A percentile compares a stretch with the other conserved stretches of the same genome.
Conservation (phyloP, 2,888 invertebrate genomes). For the Bursaphelenchus okinawaensis region DNA sequence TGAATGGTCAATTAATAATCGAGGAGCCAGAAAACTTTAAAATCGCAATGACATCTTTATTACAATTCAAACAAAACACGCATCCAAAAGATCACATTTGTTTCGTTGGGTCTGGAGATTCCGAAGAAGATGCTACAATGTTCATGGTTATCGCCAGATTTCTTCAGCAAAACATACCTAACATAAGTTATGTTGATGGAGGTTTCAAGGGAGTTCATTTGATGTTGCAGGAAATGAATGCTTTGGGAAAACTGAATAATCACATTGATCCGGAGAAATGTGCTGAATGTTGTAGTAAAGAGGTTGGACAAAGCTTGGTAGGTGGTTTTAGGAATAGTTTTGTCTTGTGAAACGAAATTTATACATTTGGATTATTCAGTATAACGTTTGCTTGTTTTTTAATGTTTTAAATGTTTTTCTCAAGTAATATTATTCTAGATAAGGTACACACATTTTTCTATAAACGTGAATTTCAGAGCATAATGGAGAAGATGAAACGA, state of each 20-base stretch:
- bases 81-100: constrained; percentile 72
- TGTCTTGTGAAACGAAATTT: neutral
- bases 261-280: constrained; percentile 73
- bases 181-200: constrained; percentile 83
- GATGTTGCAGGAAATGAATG: constrained; percentile 72
- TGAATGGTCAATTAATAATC: constrained; percentile 92
- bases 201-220: constrained; percentile 65
- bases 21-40: constrained; percentile 90
- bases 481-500: constrained; percentile 36
- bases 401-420: constrained; percentile 8
- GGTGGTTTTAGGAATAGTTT: neutral
- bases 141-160: constrained; percentile 93
- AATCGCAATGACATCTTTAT: constrained; percentile 86
- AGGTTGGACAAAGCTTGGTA: constrained; percentile 24
- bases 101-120: constrained; percentile 80
- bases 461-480: constrained; percentile 24
- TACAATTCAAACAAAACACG: constrained; percentile 69
- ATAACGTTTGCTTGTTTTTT: neutral
- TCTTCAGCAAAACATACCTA: constrained; percentile 83
- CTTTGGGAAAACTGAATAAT: constrained; percentile 75
- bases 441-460: too few species aligned
- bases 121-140: constrained; percentile 64
- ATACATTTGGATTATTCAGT: neutral
- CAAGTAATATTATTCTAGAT: too few species aligned
- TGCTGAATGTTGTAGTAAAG: constrained; percentile 67